phyloP scores from a whole-genome alignment of 1,140 invertebrate species.

The Brachionus rubens region DNA sequence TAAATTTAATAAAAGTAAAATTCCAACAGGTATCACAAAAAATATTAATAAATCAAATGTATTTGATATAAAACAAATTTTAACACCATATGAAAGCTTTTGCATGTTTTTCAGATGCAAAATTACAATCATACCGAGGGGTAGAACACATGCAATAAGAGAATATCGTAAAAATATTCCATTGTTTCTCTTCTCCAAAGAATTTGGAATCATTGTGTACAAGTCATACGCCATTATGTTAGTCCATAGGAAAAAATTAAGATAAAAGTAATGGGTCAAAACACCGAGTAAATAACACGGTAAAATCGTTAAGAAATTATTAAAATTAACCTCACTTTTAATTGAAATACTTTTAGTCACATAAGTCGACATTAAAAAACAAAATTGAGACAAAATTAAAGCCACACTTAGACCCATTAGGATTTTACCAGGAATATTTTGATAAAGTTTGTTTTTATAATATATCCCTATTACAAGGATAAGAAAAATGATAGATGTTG shows the following conservation, averaged over 20 bases:
- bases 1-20: neutral
- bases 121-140: neutral
- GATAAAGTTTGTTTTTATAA: neutral
- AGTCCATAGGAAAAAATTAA: slow-evolving; percentile 19
- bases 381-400: neutral
- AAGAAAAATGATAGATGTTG: neutral
- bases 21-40: neutral
- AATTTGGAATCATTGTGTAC: neutral
- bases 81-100: neutral
- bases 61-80: neutral
- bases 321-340: neutral
- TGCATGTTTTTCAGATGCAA: neutral
- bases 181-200: neutral
- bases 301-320: neutral
- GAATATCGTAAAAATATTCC: neutral
- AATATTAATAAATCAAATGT: neutral
- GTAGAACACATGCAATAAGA: neutral
- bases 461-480: neutral
- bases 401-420: neutral
- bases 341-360: neutral
- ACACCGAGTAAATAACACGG: neutral
- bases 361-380: neutral
- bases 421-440: slow-evolving; percentile 9
- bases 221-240: slow-evolving; percentile 24
- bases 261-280: slow-evolving; percentile 16